phyloP scores from a whole-genome alignment of 2,888 invertebrate species.

The Taenaris catops region DNA sequence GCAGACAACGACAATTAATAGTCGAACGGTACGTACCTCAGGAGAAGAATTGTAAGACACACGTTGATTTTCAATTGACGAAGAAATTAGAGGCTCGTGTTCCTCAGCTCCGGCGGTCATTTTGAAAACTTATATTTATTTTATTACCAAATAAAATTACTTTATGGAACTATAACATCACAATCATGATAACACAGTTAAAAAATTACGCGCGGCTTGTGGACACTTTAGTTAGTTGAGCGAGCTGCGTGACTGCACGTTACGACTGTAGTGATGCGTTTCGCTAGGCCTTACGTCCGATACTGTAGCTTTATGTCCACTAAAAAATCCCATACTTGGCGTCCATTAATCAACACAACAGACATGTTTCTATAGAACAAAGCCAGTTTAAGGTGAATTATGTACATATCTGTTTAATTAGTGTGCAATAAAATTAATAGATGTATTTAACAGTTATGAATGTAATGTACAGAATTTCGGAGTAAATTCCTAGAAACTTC shows the following conservation, averaged over 20 bases:
- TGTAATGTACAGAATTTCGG: too few relatives aligned
- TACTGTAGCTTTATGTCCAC: background rate
- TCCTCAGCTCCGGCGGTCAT: conserved; percentile 72
- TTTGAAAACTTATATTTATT: conserved; percentile 32
- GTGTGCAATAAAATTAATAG: too few relatives aligned
- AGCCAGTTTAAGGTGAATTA: background rate
- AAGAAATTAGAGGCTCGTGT: conserved; percentile 67
- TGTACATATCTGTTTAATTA: too few relatives aligned
- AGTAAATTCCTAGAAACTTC: too few relatives aligned
- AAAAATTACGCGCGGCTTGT: conserved; percentile 2
- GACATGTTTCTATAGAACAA: background rate
- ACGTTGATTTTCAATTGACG: conserved; percentile 65
- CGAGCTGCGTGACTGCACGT: background rate
- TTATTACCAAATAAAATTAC: conserved; percentile 48
- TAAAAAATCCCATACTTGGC: conserved; percentile 1
- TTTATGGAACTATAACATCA: background rate
- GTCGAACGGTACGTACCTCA: too few relatives aligned
- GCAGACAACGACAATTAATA: too few relatives aligned
- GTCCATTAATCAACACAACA: background rate
- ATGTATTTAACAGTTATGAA: too few relatives aligned
- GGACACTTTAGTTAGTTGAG: too few relatives aligned
- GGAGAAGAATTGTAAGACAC: conserved; percentile 59
- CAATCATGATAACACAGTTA: conserved; percentile 3
- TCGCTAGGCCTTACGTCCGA: background rate
- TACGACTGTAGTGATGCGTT: background rate